phyloP scores from a whole-genome alignment of 2,888 invertebrate genomes.

The Oxyteleia sp. region DNA sequence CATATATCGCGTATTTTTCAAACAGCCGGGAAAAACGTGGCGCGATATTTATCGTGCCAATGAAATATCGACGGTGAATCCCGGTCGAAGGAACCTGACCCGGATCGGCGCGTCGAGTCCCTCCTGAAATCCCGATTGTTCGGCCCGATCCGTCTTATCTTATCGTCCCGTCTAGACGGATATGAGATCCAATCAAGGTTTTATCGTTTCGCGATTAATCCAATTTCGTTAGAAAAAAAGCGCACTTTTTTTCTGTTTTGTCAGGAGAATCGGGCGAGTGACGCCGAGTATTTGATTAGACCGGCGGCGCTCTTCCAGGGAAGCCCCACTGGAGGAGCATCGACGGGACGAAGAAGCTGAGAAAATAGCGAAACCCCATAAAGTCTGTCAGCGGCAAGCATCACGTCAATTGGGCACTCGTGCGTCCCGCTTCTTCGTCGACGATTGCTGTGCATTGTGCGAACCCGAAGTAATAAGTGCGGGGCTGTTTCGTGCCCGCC shows the following conservation, averaged over 20 bases:
- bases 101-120: not conserved
- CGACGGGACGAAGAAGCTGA: slow-evolving; percentile 64
- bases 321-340: slow-evolving; percentile 52
- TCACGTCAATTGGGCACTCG: slow-evolving; percentile 66
- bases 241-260: too few relatives aligned
- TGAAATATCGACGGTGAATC: slow-evolving; percentile 2
- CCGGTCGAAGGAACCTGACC: not conserved
- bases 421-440: slow-evolving; percentile 30
- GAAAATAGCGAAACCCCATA: slow-evolving; percentile 79
- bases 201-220: slow-evolving; percentile 45
- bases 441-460: slow-evolving; percentile 55
- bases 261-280: slow-evolving; percentile 23
- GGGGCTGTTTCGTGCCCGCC: slow-evolving; percentile 54
- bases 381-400: slow-evolving; percentile 79
- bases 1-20: slow-evolving; percentile 18
- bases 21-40: slow-evolving; percentile 11
- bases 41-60: slow-evolving; percentile 8
- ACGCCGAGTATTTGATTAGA: slow-evolving; percentile 52
- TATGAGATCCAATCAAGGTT: slow-evolving; percentile 11
- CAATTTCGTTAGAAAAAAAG: slow-evolving; percentile 56
- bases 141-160: not conserved
- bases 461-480: slow-evolving; percentile 52
- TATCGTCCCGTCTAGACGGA: not conserved
- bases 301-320: slow-evolving; percentile 26
- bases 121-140: not conserved